These are phyloP conservation scores for Pipistrellus nathusii DNA, from an alignment of 2,797 vertebrate species.

Conservation along the genomic window DNA sequence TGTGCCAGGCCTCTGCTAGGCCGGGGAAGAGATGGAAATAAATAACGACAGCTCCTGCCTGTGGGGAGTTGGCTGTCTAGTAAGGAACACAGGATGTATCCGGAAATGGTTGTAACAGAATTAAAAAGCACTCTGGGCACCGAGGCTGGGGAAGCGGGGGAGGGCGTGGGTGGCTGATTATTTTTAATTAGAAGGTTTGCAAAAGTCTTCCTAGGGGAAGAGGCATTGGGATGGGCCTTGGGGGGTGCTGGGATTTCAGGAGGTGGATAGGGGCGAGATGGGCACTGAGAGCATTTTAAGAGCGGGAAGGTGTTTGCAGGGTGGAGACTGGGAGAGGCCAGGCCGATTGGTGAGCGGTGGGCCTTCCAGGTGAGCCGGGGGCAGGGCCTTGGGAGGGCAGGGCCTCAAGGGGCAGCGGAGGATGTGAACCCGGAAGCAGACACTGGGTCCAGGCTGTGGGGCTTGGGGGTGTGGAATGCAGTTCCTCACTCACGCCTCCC, in stretches of 20 bases:
- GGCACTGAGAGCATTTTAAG: neutral
- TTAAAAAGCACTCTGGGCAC: conserved; percentile 77
- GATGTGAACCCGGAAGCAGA: neutral
- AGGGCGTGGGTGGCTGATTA: conserved; percentile 69
- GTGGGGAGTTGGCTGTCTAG: conserved; percentile 68
- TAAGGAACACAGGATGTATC: conserved; percentile 58
- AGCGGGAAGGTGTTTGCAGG: neutral
- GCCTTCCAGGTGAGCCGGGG: neutral
- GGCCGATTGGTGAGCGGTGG: rapidly evolving
- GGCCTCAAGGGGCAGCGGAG: too few relatives aligned
- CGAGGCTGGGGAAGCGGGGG: conserved; percentile 13
- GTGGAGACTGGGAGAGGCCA: neutral
- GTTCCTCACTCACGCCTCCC: neutral
- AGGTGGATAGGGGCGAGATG: neutral
- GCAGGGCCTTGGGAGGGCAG: neutral
- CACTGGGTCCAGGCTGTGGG: neutral
- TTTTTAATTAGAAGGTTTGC: conserved; percentile 79
- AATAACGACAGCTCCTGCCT: conserved; percentile 68
- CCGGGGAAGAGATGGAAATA: conserved; percentile 73
- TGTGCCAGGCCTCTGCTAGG: conserved; percentile 53
- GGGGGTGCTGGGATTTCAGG: conserved; percentile 20
- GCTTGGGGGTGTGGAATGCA: neutral
- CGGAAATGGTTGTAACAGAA: conserved; percentile 75
- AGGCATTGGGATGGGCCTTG: neutral
- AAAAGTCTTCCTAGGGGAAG: conserved; percentile 59